These are phyloP conservation scores for Tenthredo livida DNA, from an alignment of 2,888 invertebrate genomes.

Conservation along the genomic window DNA sequence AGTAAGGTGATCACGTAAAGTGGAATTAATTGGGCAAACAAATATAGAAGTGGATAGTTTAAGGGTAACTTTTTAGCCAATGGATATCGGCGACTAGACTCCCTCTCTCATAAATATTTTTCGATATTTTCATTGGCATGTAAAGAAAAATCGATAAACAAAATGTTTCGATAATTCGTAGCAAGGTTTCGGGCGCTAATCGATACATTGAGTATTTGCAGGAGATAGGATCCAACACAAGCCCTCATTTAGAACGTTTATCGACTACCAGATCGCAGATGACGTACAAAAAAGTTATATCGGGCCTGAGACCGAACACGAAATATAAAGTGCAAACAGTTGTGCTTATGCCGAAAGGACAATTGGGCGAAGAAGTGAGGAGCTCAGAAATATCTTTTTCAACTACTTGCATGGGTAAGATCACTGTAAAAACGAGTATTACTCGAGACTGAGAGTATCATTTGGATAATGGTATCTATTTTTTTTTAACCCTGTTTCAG, in stretches of 20 bases:
- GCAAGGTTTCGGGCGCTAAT: background rate
- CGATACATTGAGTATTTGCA: background rate
- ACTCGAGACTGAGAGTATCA: background rate
- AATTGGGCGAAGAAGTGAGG: no score
- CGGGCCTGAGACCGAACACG: background rate
- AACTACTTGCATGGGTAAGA: conserved; percentile 1
- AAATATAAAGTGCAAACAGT: background rate
- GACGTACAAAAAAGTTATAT: background rate
- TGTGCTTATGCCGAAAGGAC: no score
- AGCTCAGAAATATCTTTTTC: background rate
- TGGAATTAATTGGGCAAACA: no score
- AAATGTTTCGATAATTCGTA: background rate
- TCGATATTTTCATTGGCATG: background rate
- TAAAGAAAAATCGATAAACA: background rate
- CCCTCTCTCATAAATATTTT: background rate
- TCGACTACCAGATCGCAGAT: background rate
- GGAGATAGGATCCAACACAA: background rate
- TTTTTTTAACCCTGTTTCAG: background rate
- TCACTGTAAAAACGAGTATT: background rate
- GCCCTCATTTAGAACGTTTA: background rate
- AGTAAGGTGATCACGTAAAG: no score
- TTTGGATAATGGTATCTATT: background rate
- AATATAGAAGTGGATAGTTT: background rate
- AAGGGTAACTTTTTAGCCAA: background rate
- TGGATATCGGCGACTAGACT: background rate